Conservation (phyloP, 2,113 vertebrate species). For the Microcebus murinus region DNA sequence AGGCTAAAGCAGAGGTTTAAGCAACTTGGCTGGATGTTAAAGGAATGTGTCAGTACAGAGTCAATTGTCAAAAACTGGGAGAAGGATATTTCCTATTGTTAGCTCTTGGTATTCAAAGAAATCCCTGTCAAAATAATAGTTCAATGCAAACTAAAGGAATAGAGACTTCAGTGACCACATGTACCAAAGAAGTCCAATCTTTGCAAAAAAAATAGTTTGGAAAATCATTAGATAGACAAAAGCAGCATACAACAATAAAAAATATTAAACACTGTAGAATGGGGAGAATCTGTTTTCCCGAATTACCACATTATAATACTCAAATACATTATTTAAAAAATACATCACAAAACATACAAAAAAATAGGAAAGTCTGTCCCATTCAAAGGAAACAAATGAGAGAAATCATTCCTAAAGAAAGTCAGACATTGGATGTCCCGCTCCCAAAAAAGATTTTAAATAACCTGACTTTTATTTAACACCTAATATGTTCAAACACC, state of each 20-base stretch:
- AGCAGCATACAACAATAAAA: neutral
- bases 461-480: too few relatives aligned
- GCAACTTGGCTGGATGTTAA: neutral
- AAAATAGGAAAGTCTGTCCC: too few relatives aligned
- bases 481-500: neutral
- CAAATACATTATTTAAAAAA: too few relatives aligned
- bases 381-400: neutral
- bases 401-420: neutral
- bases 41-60: neutral
- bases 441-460: neutral
- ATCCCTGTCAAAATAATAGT: neutral
- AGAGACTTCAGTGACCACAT: too few relatives aligned
- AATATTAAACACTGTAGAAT: neutral
- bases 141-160: neutral
- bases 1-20: neutral
- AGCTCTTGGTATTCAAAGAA: neutral
- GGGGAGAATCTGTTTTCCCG: neutral
- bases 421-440: too few relatives aligned
- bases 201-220: slow-evolving; percentile 17
- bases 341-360: too few relatives aligned
- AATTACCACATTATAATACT: too few relatives aligned
- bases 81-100: neutral
- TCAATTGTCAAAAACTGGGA: neutral
- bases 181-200: neutral
- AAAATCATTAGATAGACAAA: neutral